These are phyloP conservation scores for Lepidochitona cinerea DNA, from an alignment of 2,888 invertebrate species.

Conservation along the genomic window DNA sequence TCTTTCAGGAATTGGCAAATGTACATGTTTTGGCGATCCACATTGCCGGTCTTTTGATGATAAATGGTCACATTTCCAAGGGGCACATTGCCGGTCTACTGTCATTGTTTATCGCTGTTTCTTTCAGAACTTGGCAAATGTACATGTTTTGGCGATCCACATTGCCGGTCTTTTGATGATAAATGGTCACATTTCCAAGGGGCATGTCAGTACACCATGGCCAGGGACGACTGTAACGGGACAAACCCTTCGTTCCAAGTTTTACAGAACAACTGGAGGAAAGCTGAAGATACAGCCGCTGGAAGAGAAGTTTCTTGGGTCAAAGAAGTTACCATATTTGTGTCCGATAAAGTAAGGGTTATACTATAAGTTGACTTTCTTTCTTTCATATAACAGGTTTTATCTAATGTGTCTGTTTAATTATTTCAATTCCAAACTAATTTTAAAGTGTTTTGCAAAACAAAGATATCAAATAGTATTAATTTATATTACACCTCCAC, in stretches of 20 bases:
- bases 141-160: slow-evolving; percentile 65
- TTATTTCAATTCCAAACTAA: too few species aligned
- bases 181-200: slow-evolving; percentile 56
- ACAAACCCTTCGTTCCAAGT: slow-evolving; percentile 41
- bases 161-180: slow-evolving; percentile 56
- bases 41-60: slow-evolving; percentile 59
- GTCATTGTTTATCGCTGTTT: background rate
- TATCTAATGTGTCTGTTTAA: too few species aligned
- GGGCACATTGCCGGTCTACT: slow-evolving; percentile 22
- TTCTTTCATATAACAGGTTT: too few species aligned
- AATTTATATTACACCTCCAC: too few species aligned
- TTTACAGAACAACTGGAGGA: slow-evolving; percentile 33
- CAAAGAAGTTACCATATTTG: slow-evolving; percentile 41
- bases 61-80: slow-evolving; percentile 53
- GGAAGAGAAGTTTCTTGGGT: slow-evolving; percentile 45
- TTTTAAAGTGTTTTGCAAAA: too few species aligned
- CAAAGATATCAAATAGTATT: too few species aligned
- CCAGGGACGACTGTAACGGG: slow-evolving; percentile 48
- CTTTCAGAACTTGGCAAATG: slow-evolving; percentile 53
- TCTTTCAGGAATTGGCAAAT: slow-evolving; percentile 45
- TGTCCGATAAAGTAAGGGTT: slow-evolving; percentile 37
- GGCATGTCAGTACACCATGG: slow-evolving; percentile 55
- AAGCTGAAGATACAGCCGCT: background rate
- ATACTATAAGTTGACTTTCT: too few species aligned
- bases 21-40: slow-evolving; percentile 65